phyloP scores from a whole-genome alignment of 2,888 invertebrate species.

The Eupithecia inturbata region DNA sequence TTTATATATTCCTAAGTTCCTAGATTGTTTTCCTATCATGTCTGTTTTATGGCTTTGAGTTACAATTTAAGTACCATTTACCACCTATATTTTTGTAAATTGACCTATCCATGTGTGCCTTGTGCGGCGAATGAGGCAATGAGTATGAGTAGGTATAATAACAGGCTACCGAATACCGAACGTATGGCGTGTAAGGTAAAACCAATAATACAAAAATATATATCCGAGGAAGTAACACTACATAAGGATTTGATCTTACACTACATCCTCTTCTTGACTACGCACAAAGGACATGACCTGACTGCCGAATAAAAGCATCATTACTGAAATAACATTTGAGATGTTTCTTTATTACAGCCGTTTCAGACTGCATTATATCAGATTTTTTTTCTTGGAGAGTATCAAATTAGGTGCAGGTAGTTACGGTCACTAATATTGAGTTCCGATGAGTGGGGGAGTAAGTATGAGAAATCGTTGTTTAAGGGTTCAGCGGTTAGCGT shows the following conservation, averaged over 20 bases:
- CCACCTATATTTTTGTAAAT: no score
- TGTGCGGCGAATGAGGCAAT: no score
- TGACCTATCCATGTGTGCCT: no score
- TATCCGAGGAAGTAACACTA: no score
- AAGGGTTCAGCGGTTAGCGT: background rate
- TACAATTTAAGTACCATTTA: no score
- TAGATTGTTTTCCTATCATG: no score
- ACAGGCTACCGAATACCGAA: no score
- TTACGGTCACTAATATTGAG: background rate
- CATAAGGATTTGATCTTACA: background rate
- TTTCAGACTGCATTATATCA: background rate
- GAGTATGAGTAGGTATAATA: no score
- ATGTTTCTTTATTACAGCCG: slow-evolving; percentile 22
- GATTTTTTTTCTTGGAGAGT: slow-evolving; percentile 4
- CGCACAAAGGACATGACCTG: slow-evolving; percentile 19
- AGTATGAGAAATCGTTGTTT: background rate
- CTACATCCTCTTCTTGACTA: background rate
- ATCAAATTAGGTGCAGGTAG: background rate
- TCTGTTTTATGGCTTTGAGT: no score
- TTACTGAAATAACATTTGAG: slow-evolving; percentile 33
- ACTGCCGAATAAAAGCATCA: slow-evolving; percentile 33
- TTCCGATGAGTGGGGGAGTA: background rate
- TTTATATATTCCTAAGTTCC: no score
- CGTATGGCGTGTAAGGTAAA: no score
- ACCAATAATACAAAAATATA: background rate